Evolutionary conservation across 1,140 invertebrate genomes (phyloP), one percentile per base, ranked within the genome.

Genomic region (Chionoecetes opilio): DNA sequence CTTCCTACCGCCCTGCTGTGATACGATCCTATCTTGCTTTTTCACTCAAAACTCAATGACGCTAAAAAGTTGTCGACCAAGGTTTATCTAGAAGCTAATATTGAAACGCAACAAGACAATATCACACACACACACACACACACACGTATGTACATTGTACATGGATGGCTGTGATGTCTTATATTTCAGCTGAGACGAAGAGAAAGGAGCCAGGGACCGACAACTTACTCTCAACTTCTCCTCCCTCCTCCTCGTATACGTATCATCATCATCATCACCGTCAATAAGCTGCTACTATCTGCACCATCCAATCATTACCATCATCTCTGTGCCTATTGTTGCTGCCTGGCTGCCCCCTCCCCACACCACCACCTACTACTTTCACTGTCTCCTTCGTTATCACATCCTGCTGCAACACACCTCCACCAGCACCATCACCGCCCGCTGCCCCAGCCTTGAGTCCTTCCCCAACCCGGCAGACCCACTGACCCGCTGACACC

Each of bases 321-420:
- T 1, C 41, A 5, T 14, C 41, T 46, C 21, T n/a, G 8, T 5
- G 8, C 8, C 63, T 75, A 75, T n/a, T 75, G n/a, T 75, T 75
- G 8, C 63, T n/a, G n/a, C 2, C 21, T n/a, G 21, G 21, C 63
- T n/a, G n/a, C 6, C 63, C 63, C 63, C 63, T 3, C 84, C n/a
- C 88, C 38, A 90, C 41, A 34, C 84, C 26, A 46, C 53, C 91
- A 82, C 75, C 75, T 75, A 17, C 21, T 75, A 75, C 63, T 75
- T 75, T 75, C 63, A 75, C 63, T 75, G 21, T 86, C 84, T 86
- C 32, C 9, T 35, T 38, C 31, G 32, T 29, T 90, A 84, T 9
- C 21, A 29, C 82, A 84, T 34, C 82, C 3, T 29, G 29, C 29
- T 3, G 29, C 3, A 84, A 84, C 32, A 17, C 82, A 31, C 82